Conservation (phyloP, 2,113 vertebrate species). For the Melospiza melodia region DNA sequence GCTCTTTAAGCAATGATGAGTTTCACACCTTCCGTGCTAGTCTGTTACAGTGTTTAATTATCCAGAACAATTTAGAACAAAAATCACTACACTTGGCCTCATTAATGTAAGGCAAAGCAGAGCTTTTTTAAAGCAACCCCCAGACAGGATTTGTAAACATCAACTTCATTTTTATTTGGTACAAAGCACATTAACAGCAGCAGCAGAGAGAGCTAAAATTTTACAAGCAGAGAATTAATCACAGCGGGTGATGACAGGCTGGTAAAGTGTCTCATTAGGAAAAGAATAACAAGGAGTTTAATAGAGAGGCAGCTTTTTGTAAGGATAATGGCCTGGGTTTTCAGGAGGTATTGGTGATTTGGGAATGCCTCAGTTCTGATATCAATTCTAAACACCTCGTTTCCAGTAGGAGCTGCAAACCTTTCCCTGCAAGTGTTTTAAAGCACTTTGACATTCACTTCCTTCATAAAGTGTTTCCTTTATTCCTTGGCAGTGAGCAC, state of each 20-base stretch:
- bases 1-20: neutral
- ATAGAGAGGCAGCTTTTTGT: conserved; percentile 46
- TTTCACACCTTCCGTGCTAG: neutral
- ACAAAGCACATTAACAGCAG: conserved; percentile 60
- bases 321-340: conserved; percentile 29
- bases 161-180: conserved; percentile 63
- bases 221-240: conserved; percentile 71
- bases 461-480: too few species aligned
- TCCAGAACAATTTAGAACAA: conserved; percentile 27
- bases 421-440: neutral
- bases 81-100: conserved; percentile 35
- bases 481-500: neutral
- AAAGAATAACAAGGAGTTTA: conserved; percentile 69
- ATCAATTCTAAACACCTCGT: neutral
- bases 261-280: conserved; percentile 68
- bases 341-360: conserved; percentile 15
- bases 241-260: conserved; percentile 68
- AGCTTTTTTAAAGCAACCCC: conserved; percentile 46
- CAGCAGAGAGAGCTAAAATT: conserved; percentile 58
- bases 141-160: conserved; percentile 61
- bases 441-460: neutral
- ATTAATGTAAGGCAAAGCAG: conserved; percentile 37
- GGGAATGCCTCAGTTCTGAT: conserved; percentile 7
- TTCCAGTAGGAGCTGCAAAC: neutral
- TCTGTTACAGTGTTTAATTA: conserved; percentile 43